phyloP scores from a whole-genome alignment of 2,113 vertebrate genomes.

The Charadrius vociferus region DNA sequence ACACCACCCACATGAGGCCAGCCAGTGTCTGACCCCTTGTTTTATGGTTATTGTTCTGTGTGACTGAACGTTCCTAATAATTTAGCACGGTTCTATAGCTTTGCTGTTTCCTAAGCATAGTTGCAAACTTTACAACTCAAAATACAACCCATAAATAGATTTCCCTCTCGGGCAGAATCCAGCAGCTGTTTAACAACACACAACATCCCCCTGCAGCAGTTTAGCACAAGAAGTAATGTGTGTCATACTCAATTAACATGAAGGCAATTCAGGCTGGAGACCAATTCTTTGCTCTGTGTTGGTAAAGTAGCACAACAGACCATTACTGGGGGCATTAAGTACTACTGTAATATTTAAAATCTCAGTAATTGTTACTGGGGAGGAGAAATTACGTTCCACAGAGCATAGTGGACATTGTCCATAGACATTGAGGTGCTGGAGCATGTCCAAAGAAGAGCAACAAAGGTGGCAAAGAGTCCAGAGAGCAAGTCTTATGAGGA shows the following conservation, averaged over 20 bases:
- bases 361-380: neutral
- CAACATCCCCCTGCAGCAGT: neutral
- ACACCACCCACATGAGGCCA: neutral
- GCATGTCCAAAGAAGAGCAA: neutral
- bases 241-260: slow-evolving; percentile 8
- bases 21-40: neutral
- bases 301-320: neutral
- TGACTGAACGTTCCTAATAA: neutral
- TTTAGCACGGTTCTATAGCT: neutral
- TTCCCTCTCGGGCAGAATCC: slow-evolving; percentile 28
- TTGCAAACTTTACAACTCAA: slow-evolving; percentile 20
- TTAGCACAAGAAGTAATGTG: neutral
- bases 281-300: neutral
- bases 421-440: neutral
- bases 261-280: neutral
- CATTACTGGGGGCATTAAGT: neutral
- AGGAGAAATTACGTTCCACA: neutral
- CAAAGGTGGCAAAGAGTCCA: neutral
- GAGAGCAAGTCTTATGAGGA: neutral
- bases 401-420: rapidly evolving
- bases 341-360: neutral
- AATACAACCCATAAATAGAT: neutral
- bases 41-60: slow-evolving; percentile 33
- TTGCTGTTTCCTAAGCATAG: neutral
- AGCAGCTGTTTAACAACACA: slow-evolving; percentile 31